Evolutionary conservation across 2,113 vertebrate species (phyloP).

Genomic region (Stegostoma tigrinum): DNA sequence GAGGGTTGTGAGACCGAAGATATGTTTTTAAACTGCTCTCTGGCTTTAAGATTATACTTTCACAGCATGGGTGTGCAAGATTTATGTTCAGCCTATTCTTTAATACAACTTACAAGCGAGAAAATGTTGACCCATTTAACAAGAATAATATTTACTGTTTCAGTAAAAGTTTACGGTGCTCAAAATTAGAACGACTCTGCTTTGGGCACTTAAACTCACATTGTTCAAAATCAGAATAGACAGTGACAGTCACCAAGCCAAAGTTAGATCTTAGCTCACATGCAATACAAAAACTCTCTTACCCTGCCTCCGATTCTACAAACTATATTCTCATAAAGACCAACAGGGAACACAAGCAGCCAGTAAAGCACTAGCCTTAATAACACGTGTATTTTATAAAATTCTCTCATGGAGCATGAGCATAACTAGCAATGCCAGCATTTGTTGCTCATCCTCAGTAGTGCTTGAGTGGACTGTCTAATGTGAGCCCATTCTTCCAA

Average conservation of each 20-base stretch:
- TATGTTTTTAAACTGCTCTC: neutral
- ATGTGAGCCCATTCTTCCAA: no score
- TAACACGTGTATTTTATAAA: no score
- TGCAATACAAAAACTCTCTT: neutral
- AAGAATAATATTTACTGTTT: no score
- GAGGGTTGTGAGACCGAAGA: neutral
- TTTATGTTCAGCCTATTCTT: neutral
- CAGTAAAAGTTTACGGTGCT: no score
- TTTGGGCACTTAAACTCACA: neutral
- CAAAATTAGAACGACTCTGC: neutral
- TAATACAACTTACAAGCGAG: neutral
- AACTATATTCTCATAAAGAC: neutral
- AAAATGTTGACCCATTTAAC: neutral
- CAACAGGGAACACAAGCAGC: neutral
- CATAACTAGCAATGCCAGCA: no score
- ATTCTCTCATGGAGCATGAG: no score
- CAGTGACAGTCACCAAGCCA: neutral
- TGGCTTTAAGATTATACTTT: neutral
- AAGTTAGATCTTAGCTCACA: neutral
- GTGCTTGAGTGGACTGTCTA: no score
- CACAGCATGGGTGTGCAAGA: neutral
- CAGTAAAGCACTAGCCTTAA: neutral
- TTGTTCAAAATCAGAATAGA: neutral
- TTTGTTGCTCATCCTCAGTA: no score
- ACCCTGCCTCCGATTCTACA: neutral